phyloP scores from a whole-genome alignment of 2,888 invertebrate species.

The Mimumesa dahlbomi region DNA sequence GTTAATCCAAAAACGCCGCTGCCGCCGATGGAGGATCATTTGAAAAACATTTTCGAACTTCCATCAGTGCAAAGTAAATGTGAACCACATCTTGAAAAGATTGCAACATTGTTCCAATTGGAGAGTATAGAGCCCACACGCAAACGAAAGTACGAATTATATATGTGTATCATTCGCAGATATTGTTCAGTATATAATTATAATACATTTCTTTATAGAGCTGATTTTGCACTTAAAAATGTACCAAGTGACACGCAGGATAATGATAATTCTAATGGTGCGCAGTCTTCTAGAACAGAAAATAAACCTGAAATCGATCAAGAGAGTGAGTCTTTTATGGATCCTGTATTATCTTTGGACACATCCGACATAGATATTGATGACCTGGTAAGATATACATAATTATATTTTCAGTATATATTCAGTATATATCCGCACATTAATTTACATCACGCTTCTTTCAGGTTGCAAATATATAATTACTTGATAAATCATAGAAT shows the following conservation, averaged over 20 bases:
- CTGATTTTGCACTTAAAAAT: too few species aligned
- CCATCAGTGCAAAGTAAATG: constrained; percentile 49
- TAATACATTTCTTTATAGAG: too few species aligned
- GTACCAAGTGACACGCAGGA: too few species aligned
- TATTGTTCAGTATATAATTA: too few species aligned
- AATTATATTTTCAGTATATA: background rate
- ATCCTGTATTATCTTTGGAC: constrained; percentile 9
- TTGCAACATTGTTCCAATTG: constrained; percentile 58
- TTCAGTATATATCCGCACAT: background rate
- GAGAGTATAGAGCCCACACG: constrained; percentile 6
- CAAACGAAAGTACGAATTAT: constrained; percentile 8
- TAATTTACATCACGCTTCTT: constrained; percentile 3
- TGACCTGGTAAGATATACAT: constrained; percentile 12
- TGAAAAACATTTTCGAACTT: constrained; percentile 54
- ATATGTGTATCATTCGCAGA: too few species aligned
- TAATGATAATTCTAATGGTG: background rate
- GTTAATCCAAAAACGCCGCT: constrained; percentile 66
- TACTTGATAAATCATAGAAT: too few species aligned
- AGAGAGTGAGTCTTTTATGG: background rate
- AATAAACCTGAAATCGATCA: background rate
- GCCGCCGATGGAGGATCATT: constrained; percentile 56
- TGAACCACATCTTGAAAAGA: constrained; percentile 30
- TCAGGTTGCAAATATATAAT: constrained; percentile 25
- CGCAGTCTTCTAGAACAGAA: background rate
- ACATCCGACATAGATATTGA: constrained; percentile 34